Percentiles rank a stretch among this genome's conserved stretches.
Conservation (phyloP, 53 echinoderm and acorn worm genomes). For the Astropecten irregularis region DNA sequence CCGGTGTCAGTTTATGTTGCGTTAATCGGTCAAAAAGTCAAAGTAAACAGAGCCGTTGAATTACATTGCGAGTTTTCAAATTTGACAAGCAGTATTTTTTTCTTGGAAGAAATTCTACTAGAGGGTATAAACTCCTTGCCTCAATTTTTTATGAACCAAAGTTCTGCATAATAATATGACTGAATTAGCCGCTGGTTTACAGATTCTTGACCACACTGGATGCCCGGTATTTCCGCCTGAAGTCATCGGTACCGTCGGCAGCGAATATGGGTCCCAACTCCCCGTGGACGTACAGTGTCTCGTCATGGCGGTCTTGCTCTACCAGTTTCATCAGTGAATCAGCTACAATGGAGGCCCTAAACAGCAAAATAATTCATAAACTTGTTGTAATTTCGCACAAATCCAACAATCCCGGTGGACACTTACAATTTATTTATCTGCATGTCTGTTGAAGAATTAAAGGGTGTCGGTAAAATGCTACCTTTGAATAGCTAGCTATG, state of each 20-base stretch:
- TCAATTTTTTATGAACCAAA: background rate
- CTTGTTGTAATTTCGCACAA: no score
- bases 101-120: background rate
- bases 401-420: no score
- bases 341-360: conserved; percentile 12
- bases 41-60: background rate
- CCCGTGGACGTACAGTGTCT: conserved; percentile 50
- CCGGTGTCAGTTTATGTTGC: no score
- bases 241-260: conserved; percentile 25
- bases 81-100: background rate
- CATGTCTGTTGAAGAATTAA: no score
- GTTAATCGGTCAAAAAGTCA: background rate
- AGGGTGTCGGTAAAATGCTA: no score
- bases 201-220: conserved; percentile 45
- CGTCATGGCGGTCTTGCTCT: conserved; percentile 43
- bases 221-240: conserved; percentile 49
- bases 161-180: background rate
- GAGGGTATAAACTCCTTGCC: background rate
- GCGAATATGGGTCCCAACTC: conserved; percentile 44
- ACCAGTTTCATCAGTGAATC: conserved; percentile 26
- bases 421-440: no score
- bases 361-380: no score
- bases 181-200: background rate
- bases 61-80: background rate
- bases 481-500: no score